Evolutionary conservation across 1,140 invertebrate genomes (phyloP), one percentile per base, ranked within the genome.

Genomic region (Drosophila pectinifera): DNA sequence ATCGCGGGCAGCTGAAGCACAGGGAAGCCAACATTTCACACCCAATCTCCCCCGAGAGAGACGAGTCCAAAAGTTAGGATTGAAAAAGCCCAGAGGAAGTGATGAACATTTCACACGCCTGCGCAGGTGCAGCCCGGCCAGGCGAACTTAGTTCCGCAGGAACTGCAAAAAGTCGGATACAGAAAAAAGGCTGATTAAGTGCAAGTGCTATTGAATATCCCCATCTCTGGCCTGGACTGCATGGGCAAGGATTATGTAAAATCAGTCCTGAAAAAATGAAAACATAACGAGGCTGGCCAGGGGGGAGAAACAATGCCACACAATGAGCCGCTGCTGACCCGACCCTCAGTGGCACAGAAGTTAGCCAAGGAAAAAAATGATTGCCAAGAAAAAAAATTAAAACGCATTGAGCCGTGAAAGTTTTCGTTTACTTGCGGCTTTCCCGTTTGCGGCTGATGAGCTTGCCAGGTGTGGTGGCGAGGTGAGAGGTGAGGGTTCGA

Each of bases 1-100:
- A 31, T 75, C 98, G 97, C 96, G 82, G 96, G 96, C 18, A 94
- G 97, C 65, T 93, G 95, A 78, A 94, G 96, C 68, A 94, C 96
- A 73, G 96, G 96, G 91, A 96, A 97, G 80, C 95, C 95, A 41
- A 93, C 96, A 38, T 88, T 39, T 46, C 36, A 20, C 16, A 26
- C 36, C 46, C 39, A 55, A 57, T 59, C 62, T 39, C 38, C 18
- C 48, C 49, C 31, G n/a, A 31, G 46, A 51, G 54, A 39, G 28
- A 78, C n/a, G 16, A 54, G 36, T 48, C 36, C 42, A 26, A 78
- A 51, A 39, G 31, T 34, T 62, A 67, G 24, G 64, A 70, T 7
- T 70, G 64, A 51, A 64, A 34, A 49, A 18, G 49, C 22, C n/a
- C 7, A 65, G 58, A 80, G 81, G 73, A 84, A 81, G 70, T 79